A percentile compares a stretch with the other conserved stretches of the same genome.
phyloP scores from a whole-genome alignment of 2,797 vertebrate genomes.

The Borostomias antarcticus region DNA sequence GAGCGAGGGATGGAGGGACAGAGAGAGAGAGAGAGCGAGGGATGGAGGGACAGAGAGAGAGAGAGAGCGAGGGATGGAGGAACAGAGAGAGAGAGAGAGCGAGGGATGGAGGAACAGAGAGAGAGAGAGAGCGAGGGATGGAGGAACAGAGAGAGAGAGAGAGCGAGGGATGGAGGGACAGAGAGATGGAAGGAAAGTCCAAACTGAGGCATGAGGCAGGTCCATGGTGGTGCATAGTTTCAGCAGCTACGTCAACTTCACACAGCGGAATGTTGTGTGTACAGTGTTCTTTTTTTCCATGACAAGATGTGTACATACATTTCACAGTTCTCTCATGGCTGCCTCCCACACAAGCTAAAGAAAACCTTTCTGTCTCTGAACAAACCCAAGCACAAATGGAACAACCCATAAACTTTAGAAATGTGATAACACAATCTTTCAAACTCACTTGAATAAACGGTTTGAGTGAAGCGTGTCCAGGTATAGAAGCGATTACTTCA shows the following conservation, averaged over 20 bases:
- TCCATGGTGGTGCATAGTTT: not conserved
- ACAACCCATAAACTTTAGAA: conserved; percentile 6
- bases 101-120: not conserved
- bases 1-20: too few species aligned
- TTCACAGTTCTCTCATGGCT: not conserved
- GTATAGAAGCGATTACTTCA: conserved; percentile 9
- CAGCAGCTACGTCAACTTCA: not conserved
- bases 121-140: not conserved
- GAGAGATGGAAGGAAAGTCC: not conserved
- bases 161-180: not conserved
- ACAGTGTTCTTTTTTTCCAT: not conserved
- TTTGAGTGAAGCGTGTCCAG: conserved; percentile 24
- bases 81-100: not conserved
- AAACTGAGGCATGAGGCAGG: too few species aligned
- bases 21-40: too few species aligned
- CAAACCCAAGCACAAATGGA: conserved; percentile 31
- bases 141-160: not conserved
- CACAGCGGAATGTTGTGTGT: conserved; percentile 2
- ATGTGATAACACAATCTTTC: conserved; percentile 48
- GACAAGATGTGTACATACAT: not conserved
- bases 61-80: too few species aligned
- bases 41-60: too few species aligned
- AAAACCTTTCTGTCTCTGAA: conserved; percentile 31
- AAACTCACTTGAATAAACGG: conserved; percentile 41
- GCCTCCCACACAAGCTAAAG: conserved; percentile 16